Conservation (phyloP, 1,140 invertebrate species). For the Calliopsis andreniformis region DNA sequence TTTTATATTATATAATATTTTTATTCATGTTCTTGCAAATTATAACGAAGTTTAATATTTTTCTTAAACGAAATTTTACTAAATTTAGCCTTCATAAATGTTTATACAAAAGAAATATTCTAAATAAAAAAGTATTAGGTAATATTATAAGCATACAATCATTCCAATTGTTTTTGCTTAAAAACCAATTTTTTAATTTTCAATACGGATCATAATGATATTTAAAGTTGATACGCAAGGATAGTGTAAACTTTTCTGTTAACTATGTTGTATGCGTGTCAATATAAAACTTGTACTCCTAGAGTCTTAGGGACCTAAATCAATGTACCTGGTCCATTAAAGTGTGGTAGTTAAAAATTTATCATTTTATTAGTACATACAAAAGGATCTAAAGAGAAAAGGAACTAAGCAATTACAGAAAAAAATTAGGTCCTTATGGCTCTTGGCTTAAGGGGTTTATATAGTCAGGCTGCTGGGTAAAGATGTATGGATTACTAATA, state of each 20-base stretch:
- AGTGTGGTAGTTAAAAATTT: constrained; percentile 9
- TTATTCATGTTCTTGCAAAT: neutral
- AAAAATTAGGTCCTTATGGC: constrained; percentile 64
- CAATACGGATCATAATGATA: constrained; percentile 18
- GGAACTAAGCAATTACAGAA: constrained; percentile 30
- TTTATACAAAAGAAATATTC: neutral
- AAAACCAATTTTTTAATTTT: constrained; percentile 5
- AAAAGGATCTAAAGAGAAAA: constrained; percentile 18
- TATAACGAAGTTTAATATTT: neutral
- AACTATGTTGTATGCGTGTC: constrained; percentile 35
- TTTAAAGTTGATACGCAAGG: constrained; percentile 38
- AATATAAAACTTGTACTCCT: constrained; percentile 44
- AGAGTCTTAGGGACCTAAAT: constrained; percentile 64
- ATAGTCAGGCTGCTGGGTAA: constrained; percentile 64
- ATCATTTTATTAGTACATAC: constrained; percentile 25
- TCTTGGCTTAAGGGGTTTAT: constrained; percentile 61
- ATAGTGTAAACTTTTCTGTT: constrained; percentile 52
- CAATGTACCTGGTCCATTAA: constrained; percentile 30
- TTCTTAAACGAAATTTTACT: constrained; percentile 3
- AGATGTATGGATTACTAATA: constrained; percentile 71
- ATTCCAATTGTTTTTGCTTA: neutral
- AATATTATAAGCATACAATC: constrained; percentile 11
- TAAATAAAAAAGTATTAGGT: neutral
- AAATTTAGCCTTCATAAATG: constrained; percentile 12
- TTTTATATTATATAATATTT: neutral